These are phyloP conservation scores for Anoplopoma fimbria DNA, from an alignment of 2,113 vertebrate genomes.

Conservation along the genomic window DNA sequence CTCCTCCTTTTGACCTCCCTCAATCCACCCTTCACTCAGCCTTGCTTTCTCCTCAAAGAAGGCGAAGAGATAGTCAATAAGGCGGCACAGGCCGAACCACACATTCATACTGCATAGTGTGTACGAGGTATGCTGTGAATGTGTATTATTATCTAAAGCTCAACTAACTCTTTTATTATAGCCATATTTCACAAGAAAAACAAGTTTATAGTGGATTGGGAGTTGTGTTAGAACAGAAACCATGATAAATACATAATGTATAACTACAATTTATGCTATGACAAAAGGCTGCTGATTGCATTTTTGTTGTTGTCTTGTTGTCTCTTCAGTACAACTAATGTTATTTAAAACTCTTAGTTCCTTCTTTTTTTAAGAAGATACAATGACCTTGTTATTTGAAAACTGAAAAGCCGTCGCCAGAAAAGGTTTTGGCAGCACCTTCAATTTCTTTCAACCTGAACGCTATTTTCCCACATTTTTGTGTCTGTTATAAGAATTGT, in stretches of 20 bases:
- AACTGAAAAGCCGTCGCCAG: not conserved
- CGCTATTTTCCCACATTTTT: not conserved
- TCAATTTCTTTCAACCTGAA: not conserved
- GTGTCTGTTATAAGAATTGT: not conserved
- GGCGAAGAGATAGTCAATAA: not conserved
- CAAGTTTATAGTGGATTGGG: not conserved
- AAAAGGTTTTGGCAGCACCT: no score
- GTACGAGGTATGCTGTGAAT: not conserved
- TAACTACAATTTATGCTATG: not conserved
- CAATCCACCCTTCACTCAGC: not conserved
- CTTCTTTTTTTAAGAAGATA: not conserved
- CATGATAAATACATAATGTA: not conserved
- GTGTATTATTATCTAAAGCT: not conserved
- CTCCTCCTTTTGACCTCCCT: not conserved
- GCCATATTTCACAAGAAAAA: not conserved
- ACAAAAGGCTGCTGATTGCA: not conserved
- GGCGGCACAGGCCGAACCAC: not conserved
- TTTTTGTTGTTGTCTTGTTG: not conserved
- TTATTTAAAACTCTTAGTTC: not conserved
- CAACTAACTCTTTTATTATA: not conserved
- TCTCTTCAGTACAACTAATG: not conserved
- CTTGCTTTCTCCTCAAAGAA: not conserved
- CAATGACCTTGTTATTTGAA: not conserved
- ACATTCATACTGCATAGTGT: no score
- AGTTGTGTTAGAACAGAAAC: not conserved